These are phyloP conservation scores for Eupithecia vulgata DNA, from an alignment of 2,888 invertebrate species.

Conservation along the genomic window DNA sequence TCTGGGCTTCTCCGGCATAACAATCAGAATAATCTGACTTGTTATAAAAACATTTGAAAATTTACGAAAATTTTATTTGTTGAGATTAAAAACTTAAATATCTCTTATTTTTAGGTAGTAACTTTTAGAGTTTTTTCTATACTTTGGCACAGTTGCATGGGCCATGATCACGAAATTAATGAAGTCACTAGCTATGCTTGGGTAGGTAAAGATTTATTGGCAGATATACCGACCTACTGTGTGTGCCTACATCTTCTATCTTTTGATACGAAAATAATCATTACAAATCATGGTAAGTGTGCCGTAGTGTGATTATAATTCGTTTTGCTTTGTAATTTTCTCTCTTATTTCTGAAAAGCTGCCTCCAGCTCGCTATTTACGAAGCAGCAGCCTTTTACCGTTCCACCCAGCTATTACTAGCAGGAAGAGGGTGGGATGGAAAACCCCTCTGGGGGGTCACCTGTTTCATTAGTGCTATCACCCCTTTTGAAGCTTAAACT, in stretches of 20 bases:
- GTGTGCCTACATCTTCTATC: not conserved
- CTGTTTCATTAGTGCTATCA: constrained; percentile 43
- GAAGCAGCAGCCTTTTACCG: constrained; percentile 25
- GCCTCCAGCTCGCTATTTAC: constrained; percentile 30
- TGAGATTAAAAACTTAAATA: too few species aligned
- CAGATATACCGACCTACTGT: not conserved
- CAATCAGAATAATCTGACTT: too few species aligned
- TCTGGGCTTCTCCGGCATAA: not conserved
- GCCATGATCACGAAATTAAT: too few species aligned
- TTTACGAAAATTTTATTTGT: too few species aligned
- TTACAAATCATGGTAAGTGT: not conserved
- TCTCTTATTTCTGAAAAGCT: not conserved
- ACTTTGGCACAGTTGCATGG: too few species aligned
- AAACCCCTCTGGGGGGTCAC: constrained; percentile 30
- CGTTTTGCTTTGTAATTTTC: constrained; percentile 24
- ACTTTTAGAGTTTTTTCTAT: too few species aligned
- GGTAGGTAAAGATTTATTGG: not conserved
- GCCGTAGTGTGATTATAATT: not conserved
- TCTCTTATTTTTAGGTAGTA: too few species aligned
- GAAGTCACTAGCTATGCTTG: not conserved
- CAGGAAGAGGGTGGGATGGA: constrained; percentile 37
- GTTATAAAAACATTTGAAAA: too few species aligned
- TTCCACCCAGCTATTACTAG: constrained; percentile 35
- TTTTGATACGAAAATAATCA: not conserved
- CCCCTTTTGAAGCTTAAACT: constrained; percentile 37